Evolutionary conservation across 2,797 vertebrate genomes (phyloP).

Genomic region (Microctenopoma lineatum): DNA sequence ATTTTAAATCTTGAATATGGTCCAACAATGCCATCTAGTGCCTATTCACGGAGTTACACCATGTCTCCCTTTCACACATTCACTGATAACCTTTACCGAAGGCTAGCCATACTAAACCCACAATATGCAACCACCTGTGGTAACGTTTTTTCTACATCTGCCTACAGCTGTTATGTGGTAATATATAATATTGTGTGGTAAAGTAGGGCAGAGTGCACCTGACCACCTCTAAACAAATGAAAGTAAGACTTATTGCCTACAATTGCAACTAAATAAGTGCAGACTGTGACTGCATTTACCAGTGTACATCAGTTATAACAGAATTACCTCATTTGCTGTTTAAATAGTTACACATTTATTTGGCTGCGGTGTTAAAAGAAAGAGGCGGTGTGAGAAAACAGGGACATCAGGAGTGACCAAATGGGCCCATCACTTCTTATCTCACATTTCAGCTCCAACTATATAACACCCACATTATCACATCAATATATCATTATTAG

Average conservation of each 20-base stretch:
- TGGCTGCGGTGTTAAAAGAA: constrained; percentile 22
- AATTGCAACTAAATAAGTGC: not conserved
- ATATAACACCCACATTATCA: not conserved
- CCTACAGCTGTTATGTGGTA: not conserved
- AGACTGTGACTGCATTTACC: not conserved
- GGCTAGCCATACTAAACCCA: not conserved
- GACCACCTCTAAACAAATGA: not conserved
- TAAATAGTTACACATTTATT: constrained; percentile 26
- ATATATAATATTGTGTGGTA: not conserved
- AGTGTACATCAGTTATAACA: not conserved
- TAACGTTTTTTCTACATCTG: too few species aligned
- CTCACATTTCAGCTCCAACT: constrained; percentile 34
- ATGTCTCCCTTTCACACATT: not conserved
- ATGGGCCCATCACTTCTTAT: constrained; percentile 6
- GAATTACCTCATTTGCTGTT: constrained; percentile 8
- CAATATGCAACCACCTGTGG: not conserved
- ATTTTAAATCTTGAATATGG: constrained; percentile 20
- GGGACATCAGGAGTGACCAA: constrained; percentile 43
- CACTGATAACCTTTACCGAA: not conserved
- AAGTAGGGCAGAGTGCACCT: not conserved
- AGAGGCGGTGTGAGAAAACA: constrained; percentile 30
- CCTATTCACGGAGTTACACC: not conserved
- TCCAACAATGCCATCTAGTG: constrained; percentile 76
- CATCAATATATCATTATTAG: not conserved
- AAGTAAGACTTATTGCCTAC: not conserved